Conservation (phyloP, 1,140 invertebrate genomes). For the Leptonema lineaticorne region DNA sequence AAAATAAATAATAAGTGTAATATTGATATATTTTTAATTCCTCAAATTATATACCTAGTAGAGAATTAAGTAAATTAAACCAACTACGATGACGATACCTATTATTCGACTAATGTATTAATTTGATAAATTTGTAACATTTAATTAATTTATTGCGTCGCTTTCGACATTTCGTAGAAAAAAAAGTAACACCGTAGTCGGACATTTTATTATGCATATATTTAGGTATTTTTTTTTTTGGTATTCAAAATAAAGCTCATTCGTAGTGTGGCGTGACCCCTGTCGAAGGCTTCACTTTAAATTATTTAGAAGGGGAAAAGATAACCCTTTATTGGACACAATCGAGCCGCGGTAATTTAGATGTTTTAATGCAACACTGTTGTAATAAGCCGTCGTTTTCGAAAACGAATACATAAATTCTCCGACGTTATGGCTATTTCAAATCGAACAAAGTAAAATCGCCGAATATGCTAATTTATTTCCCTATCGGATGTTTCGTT, state of each 20-base stretch:
- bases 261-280: constrained; percentile 11
- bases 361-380: constrained; percentile 41
- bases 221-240: no score
- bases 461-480: constrained; percentile 13
- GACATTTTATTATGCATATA: no score
- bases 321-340: constrained; percentile 18
- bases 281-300: constrained; percentile 11
- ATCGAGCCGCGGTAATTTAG: constrained; percentile 35
- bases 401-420: constrained; percentile 28
- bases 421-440: not conserved
- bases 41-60: no score
- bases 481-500: constrained; percentile 1
- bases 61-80: no score
- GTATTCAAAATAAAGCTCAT: not conserved
- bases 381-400: constrained; percentile 23
- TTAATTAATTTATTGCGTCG: no score
- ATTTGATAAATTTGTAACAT: no score
- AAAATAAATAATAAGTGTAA: no score
- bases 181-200: no score
- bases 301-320: constrained; percentile 6
- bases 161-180: no score
- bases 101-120: no score
- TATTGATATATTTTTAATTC: no score
- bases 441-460: constrained; percentile 17
- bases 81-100: no score